Evolutionary conservation across 2,113 vertebrate genomes (phyloP), one percentile per base, ranked within the genome.

Genomic region (Trochalopteron elliotii): DNA sequence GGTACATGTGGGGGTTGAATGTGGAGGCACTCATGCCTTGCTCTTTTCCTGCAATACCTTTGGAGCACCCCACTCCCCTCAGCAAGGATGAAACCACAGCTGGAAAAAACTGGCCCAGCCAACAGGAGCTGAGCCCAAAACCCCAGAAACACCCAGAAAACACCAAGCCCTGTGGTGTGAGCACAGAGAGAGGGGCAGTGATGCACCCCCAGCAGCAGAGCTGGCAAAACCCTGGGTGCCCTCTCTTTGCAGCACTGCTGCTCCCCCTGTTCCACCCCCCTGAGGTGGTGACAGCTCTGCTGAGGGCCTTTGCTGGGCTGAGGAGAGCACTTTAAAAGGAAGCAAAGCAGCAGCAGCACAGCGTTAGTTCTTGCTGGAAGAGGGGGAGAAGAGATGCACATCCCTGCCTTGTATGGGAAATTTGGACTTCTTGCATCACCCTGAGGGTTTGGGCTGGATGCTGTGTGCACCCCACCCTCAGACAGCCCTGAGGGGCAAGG

Each of bases 351-450:
- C 9, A 75, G 44, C 9, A 75, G 44, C 82, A 57, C 4, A 19
- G 65, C 81, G 2, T 61, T 45, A 37, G 77, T 79, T 91, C 91
- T 83, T 61, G 70, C 91, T 94, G 93, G 77, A 94, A 89, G 89
- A 42, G 50, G 91, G 45, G 89, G 56, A 84, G 0, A 12, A 63
- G 83, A 15, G 81, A 72, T 31, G 4, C 31, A 21, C 69, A 11
- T 57, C 65, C 61, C 89, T 84, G 91, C 94, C 94, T 97, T 94
- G 93, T 94, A 95, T 96, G 96, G 93, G 87, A 96, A 96, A 95
- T 95, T 3, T 72, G 91, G 77, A 65, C 37, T 76, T 33, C 78
- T n/a, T 65, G 90, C 83, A 89, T 84, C 93, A 84, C 69, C 74
- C 80, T 9, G 30, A 88, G 89, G 88, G 91, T 94, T 91, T 82